Base-by-base conservation (phyloP, 2,888 invertebrate genomes). In the Lottia gigantea region DNA sequence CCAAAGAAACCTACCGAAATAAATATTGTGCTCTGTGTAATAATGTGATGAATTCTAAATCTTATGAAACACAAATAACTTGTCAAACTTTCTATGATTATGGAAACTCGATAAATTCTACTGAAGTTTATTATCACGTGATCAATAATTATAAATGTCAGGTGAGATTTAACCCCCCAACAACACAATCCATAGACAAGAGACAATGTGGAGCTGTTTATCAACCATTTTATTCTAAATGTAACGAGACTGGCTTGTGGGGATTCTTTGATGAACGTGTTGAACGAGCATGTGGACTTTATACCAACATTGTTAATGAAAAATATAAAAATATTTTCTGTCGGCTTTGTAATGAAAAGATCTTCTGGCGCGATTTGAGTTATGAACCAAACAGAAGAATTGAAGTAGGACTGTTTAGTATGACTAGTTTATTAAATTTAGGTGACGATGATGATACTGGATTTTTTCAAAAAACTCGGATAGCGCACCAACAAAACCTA, bases 311-410 rank as follows among this genome's bases (percentile, higher is more conserved):
- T 4, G 72, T 71, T 25, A 23, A 46, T 7, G 45, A 45, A 11
- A 31, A 55, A 16, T 74, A 75, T 66, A 70, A 62, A 61, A 77
- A 77, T 62, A 63, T 74, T 4, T 75, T 74, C 40, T 77, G 77
- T 47, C 71, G 62, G 45, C 66, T 77, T 46, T 77, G 74, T 46
- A 74, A 76, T 66, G 63, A 64, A 16, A 23, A 12, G 8, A 31
- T 15, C 8, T 11, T 16, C 7, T 49, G 61, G 25, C 16, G 46
- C 12, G 12, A 49, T 8, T n/a, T 47, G 15, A 1, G n/a, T 3
- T 12, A 45, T 16, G 49, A 25, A 16, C 31, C 31, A 4, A 7
- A 11, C 1, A 15, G 1, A 0, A 31, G 19, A 6, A 1, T 16
- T 12, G 47, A 62, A n/a, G 40, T 55, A 8, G 68, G 19, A 11